Evolutionary conservation across 2,888 invertebrate species (phyloP).

Genomic region (Catocala nupta): DNA sequence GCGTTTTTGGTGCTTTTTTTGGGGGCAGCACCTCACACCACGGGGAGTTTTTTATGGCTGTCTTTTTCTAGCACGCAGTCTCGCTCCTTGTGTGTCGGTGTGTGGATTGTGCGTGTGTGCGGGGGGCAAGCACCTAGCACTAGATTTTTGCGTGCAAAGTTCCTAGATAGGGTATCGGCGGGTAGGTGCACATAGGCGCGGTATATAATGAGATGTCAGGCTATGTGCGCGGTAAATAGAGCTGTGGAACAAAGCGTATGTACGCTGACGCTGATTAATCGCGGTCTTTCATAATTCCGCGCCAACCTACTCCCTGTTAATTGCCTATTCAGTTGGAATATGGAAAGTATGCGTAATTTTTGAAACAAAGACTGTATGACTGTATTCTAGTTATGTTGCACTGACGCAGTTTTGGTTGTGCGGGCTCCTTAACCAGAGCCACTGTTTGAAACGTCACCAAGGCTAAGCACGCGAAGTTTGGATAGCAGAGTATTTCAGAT

Average conservation of each 20-base stretch:
- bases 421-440: too few relatives aligned
- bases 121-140: conserved; percentile 82
- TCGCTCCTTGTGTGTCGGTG: conserved; percentile 68
- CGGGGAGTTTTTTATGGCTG: conserved; percentile 84
- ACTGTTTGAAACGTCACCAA: too few relatives aligned
- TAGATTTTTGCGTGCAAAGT: conserved; percentile 85
- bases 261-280: conserved; percentile 82
- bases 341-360: conserved; percentile 40
- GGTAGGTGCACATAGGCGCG: conserved; percentile 65
- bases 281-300: conserved; percentile 74
- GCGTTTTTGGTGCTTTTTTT: conserved; percentile 88
- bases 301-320: conserved; percentile 51
- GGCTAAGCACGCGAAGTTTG: too few relatives aligned
- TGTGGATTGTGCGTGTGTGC: conserved; percentile 61
- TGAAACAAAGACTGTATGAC: conserved; percentile 16
- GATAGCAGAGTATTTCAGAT: too few relatives aligned
- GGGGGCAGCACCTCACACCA: conserved; percentile 86
- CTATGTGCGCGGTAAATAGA: conserved; percentile 78
- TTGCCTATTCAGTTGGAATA: conserved; percentile 46
- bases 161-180: conserved; percentile 81
- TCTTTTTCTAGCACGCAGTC: conserved; percentile 84
- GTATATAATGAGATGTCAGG: conserved; percentile 85
- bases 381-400: too few relatives aligned
- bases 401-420: too few relatives aligned
- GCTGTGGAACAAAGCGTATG: conserved; percentile 78